Evolutionary conservation across 1,140 invertebrate genomes (phyloP), one percentile per base, ranked within the genome.

Genomic region (Augochlora pura): DNA sequence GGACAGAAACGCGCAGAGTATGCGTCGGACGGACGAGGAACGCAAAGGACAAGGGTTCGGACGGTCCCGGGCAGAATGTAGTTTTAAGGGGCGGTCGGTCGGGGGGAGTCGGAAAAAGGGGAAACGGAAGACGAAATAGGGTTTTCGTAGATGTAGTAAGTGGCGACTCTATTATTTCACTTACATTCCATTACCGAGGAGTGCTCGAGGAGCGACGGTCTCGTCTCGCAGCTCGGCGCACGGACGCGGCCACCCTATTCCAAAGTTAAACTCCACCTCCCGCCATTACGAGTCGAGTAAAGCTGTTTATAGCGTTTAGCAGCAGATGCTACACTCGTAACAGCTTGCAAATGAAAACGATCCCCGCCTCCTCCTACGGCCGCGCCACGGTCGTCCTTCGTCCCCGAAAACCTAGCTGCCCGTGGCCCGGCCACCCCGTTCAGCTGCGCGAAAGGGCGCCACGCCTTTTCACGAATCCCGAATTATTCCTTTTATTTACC

Each of bases 271-370:
- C 87, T 87, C 78, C 64, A 46, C 79, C 82, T 86, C 76, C 60
- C 81, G 80, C 86, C 82, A 85, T 89, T 89, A 88, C 86, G 83
- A 80, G 86, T 77, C 62, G 79, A 88, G 84, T 81, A 84, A 88
- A 89, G 82, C 86, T 90, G 90, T 90, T 90, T 89, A 91, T 89
- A 86, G 89, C 88, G 78, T 88, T 90, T 89, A 90, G 83, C 82
- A 82, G 88, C 89, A 90, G 89, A 90, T 90, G 89, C 84, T 88
- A 82, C 89, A 86, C 86, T 84, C 83, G 90, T 90, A 91, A 90
- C 89, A 90, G 88, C 88, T 90, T 91, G 90, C 87, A 90, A 91
- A 91, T 90, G 90, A 90, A 90, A 88, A 88, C 89, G 80, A 88
- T 88, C 83, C 81, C 12, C 21, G 4, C 21, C 49, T 52, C 2